A percentile compares a stretch with the other conserved stretches of the same genome.
Conservation (phyloP, 2,888 invertebrate genomes). For the Microplitis manilae region DNA sequence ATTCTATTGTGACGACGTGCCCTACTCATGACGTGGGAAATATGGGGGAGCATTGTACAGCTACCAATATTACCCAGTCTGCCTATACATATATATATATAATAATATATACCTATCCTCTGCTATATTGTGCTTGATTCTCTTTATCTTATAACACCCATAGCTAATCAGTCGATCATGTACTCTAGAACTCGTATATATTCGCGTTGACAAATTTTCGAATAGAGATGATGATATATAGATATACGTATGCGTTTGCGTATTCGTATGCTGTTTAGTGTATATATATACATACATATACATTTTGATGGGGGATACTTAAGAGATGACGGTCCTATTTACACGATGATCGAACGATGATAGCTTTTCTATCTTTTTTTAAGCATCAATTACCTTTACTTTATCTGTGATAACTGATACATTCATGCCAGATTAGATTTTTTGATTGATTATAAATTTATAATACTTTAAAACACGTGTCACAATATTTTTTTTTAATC, state of each 20-base stretch:
- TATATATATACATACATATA: background rate
- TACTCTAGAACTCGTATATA: conserved; percentile 50
- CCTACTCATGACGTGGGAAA: conserved; percentile 65
- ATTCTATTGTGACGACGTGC: conserved; percentile 51
- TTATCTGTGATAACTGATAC: background rate
- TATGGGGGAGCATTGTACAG: conserved; percentile 48
- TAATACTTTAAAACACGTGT: background rate
- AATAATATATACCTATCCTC: background rate
- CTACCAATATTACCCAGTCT: conserved; percentile 21
- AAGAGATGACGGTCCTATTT: background rate
- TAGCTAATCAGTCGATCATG: conserved; percentile 64
- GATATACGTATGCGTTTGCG: background rate
- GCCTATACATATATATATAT: background rate
- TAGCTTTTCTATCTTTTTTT: conserved; percentile 50
- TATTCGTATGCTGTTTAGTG: conserved; percentile 56
- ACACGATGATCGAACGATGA: conserved; percentile 56
- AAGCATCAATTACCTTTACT: conserved; percentile 48
- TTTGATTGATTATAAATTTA: conserved; percentile 1
- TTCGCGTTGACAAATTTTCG: conserved; percentile 65
- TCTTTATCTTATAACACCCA: conserved; percentile 53
- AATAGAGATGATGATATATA: conserved; percentile 65
- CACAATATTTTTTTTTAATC: background rate
- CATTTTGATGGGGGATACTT: background rate
- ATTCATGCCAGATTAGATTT: background rate
- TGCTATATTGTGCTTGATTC: conserved; percentile 21